These are phyloP conservation scores for Yponomeuta malinellus DNA, from an alignment of 2,888 invertebrate genomes.

Conservation along the genomic window DNA sequence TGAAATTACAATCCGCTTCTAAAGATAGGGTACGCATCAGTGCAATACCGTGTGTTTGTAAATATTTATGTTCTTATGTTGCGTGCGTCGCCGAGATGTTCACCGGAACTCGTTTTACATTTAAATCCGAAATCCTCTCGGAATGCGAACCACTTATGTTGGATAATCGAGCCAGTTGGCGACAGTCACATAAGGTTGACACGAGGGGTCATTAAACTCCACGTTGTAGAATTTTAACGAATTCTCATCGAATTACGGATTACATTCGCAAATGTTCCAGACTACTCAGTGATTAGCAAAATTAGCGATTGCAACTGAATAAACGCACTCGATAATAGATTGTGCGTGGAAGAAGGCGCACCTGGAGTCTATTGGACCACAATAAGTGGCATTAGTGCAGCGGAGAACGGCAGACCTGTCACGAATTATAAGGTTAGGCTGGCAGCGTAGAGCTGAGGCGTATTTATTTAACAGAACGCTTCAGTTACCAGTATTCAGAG, in stretches of 20 bases:
- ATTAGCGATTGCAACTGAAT: neutral
- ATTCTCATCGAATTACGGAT: neutral
- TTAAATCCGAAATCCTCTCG: neutral
- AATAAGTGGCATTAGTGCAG: slow-evolving; percentile 30
- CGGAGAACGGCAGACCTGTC: slow-evolving; percentile 35
- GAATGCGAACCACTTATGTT: neutral
- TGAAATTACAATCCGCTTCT: neutral
- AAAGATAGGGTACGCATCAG: too few relatives aligned
- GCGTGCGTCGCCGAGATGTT: neutral
- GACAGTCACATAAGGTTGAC: slow-evolving; percentile 2
- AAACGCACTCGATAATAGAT: neutral
- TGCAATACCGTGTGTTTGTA: neutral
- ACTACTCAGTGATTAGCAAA: neutral
- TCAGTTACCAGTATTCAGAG: too few relatives aligned
- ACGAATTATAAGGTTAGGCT: slow-evolving; percentile 38
- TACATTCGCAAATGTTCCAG: neutral
- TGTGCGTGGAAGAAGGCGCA: neutral
- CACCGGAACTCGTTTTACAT: neutral
- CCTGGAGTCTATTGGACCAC: neutral
- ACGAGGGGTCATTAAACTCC: neutral
- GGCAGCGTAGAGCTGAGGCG: slow-evolving; percentile 16
- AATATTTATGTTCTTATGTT: neutral
- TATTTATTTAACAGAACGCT: slow-evolving; percentile 2
- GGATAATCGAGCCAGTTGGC: neutral
- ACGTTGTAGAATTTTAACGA: neutral